Conservation (phyloP, 1,140 invertebrate genomes). For the Brachionus plicatilis region DNA sequence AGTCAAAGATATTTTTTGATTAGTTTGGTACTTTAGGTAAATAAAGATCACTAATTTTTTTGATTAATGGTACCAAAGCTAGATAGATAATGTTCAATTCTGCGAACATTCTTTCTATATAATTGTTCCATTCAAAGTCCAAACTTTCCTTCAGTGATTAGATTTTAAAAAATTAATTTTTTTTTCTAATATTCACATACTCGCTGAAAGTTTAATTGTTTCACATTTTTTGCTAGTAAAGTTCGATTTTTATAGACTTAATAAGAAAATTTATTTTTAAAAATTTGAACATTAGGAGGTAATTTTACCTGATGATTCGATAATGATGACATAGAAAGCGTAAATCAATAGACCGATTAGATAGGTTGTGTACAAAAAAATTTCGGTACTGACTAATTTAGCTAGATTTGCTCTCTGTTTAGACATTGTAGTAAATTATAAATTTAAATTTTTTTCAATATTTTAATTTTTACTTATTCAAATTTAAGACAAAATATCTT, state of each 20-base stretch:
- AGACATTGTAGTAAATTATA: slow-evolving; percentile 13
- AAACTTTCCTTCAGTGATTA: not conserved
- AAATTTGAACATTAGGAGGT: not conserved
- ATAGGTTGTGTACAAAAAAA: not conserved
- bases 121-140: slow-evolving; percentile 27
- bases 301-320: not conserved
- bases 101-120: not conserved
- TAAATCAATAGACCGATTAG: not conserved
- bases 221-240: not conserved
- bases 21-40: not conserved
- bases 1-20: not conserved
- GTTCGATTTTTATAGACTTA: not conserved
- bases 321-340: not conserved
- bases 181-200: not conserved
- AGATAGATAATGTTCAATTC: not conserved
- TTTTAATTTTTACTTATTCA: not conserved
- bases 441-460: not conserved
- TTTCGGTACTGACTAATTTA: not conserved
- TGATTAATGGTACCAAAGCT: not conserved
- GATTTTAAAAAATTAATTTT: not conserved
- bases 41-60: not conserved
- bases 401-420: not conserved
- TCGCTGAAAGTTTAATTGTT: not conserved
- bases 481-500: not conserved
- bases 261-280: not conserved